Conservation (phyloP, 1,140 invertebrate genomes). For the Mercenaria mercenaria region DNA sequence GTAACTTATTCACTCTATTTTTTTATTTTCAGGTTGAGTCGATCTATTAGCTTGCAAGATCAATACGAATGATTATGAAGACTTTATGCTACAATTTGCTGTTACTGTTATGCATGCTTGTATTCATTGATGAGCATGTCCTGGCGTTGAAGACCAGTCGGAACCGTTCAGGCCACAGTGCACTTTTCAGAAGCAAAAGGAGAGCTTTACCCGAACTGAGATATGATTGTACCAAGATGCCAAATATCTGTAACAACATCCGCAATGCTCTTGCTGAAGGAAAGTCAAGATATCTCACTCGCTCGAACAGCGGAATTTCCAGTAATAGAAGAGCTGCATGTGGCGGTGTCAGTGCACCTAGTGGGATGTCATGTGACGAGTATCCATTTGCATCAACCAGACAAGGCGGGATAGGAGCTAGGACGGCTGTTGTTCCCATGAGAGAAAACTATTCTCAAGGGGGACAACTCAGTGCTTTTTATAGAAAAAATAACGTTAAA, state of each 20-base stretch:
- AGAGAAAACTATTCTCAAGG: neutral
- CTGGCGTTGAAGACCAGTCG: no score
- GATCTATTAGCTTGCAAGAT: no score
- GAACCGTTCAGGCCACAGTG: no score
- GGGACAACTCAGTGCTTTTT: neutral
- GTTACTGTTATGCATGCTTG: no score
- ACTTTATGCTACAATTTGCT: no score
- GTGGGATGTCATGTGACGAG: neutral
- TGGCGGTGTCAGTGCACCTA: neutral
- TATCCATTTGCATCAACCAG: slow-evolving; percentile 10
- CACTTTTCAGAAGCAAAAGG: no score
- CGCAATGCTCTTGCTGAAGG: neutral
- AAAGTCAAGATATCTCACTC: neutral
- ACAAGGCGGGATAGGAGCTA: neutral
- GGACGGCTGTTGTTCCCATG: neutral
- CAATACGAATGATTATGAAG: no score
- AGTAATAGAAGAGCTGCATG: neutral
- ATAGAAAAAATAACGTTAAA: neutral
- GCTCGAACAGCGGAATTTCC: neutral
- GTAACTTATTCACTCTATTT: no score
- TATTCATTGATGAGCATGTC: no score
- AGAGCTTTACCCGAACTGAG: neutral
- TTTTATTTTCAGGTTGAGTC: no score
- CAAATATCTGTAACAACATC: neutral
- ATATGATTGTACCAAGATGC: neutral